A percentile compares a stretch with the other conserved stretches of the same genome.
These are phyloP conservation scores for Cinara cedri DNA, from an alignment of 2,888 invertebrate genomes.

Conservation along the genomic window DNA sequence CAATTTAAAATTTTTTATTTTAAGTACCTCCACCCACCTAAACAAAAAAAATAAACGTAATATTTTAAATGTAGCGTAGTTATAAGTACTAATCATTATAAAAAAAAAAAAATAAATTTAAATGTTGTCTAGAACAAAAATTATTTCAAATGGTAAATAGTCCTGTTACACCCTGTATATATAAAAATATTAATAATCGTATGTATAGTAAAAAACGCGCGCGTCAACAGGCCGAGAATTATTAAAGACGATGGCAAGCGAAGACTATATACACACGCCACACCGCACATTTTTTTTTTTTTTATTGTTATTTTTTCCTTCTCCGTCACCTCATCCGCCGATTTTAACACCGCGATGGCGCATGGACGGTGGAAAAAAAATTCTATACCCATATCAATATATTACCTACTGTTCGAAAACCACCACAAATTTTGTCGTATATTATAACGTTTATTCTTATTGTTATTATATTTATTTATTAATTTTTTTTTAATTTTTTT, in stretches of 20 bases:
- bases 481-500: no score
- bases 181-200: background rate
- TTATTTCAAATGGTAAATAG: no score
- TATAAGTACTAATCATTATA: no score
- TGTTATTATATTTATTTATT: slow-evolving; percentile 36
- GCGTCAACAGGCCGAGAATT: slow-evolving; percentile 21
- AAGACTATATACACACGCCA: background rate
- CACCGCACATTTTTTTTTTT: no score
- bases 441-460: slow-evolving; percentile 32
- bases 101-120: no score
- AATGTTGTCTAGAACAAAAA: no score
- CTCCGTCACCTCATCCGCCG: background rate
- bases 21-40: no score
- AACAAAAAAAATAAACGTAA: no score
- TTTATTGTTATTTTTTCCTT: slow-evolving; percentile 5
- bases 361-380: background rate
- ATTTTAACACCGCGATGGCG: background rate
- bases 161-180: no score
- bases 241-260: slow-evolving; percentile 21
- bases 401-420: slow-evolving; percentile 18
- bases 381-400: background rate
- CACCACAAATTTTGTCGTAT: slow-evolving; percentile 32
- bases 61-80: no score
- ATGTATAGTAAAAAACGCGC: background rate
- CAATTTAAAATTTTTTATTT: no score